These are phyloP conservation scores for Peribatodes rhomboidaria DNA, from an alignment of 2,888 invertebrate genomes.

Conservation along the genomic window DNA sequence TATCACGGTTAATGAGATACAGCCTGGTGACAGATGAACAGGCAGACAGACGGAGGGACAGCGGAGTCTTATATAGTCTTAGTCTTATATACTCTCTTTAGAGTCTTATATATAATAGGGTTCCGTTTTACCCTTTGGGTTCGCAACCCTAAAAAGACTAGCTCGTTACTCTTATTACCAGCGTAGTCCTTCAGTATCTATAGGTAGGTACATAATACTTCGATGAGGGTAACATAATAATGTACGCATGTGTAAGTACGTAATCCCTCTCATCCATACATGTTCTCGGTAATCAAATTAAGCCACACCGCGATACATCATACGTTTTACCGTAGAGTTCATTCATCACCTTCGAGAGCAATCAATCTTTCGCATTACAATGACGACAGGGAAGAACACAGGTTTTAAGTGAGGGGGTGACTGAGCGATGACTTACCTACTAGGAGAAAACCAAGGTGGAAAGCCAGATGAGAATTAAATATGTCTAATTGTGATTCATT, in stretches of 20 bases:
- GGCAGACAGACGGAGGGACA: too few species aligned
- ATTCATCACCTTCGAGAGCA: slow-evolving; percentile 49
- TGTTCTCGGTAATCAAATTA: slow-evolving; percentile 35
- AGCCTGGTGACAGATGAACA: too few species aligned
- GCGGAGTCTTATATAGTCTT: too few species aligned
- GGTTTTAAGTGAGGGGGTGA: not conserved
- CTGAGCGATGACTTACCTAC: not conserved
- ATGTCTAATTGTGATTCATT: too few species aligned
- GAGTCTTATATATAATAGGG: too few species aligned
- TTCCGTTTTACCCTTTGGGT: too few species aligned
- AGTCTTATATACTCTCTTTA: too few species aligned
- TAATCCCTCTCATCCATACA: slow-evolving; percentile 17
- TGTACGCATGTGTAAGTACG: not conserved
- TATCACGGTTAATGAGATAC: too few species aligned
- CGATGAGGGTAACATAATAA: not conserved
- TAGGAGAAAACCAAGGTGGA: not conserved
- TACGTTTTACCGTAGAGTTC: slow-evolving; percentile 40
- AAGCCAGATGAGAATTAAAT: not conserved
- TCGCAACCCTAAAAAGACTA: too few species aligned
- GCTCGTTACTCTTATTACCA: too few species aligned
- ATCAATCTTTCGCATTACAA: slow-evolving; percentile 50
- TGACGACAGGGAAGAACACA: slow-evolving; percentile 23
- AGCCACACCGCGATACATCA: slow-evolving; percentile 43
- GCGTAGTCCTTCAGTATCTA: too few species aligned
- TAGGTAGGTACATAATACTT: too few species aligned